Evolutionary conservation across 2,797 vertebrate species (phyloP).

Genomic region (Sorex maritimensis): DNA sequence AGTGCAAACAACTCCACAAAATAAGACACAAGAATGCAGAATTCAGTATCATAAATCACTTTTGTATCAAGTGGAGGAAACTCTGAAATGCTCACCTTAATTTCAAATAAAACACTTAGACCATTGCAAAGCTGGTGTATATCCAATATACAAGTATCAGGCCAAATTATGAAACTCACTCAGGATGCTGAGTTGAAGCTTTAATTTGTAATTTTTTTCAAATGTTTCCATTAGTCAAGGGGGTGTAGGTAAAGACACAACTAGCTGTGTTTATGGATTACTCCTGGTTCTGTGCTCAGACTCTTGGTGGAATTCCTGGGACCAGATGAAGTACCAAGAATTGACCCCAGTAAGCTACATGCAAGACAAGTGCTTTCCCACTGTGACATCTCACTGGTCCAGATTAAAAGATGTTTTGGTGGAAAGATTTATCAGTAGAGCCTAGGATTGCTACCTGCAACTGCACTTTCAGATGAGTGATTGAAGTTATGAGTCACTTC

Average conservation of each 20-base stretch:
- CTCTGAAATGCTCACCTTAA: constrained; percentile 23
- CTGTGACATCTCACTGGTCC: no score
- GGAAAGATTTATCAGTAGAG: constrained; percentile 62
- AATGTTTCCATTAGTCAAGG: no score
- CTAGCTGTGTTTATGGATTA: no score
- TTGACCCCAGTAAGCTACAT: no score
- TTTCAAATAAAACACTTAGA: constrained; percentile 72
- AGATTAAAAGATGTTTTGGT: no score
- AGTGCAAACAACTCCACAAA: neutral
- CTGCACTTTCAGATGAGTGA: neutral
- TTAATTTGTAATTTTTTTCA: neutral
- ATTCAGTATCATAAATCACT: constrained; percentile 1
- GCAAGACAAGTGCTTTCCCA: no score
- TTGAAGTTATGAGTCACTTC: constrained; percentile 42
- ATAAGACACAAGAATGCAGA: constrained; percentile 12
- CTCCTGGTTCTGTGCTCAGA: no score
- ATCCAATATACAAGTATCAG: constrained; percentile 39
- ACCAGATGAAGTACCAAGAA: no score
- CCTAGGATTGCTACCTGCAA: constrained; percentile 53
- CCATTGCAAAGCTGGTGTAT: constrained; percentile 57
- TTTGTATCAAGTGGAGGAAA: constrained; percentile 22
- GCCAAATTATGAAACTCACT: constrained; percentile 62
- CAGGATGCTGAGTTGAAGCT: constrained; percentile 50
- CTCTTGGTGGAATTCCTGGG: no score
- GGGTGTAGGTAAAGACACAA: no score